These are phyloP conservation scores for Drosophila parvula DNA, from an alignment of 1,140 invertebrate species.

Conservation along the genomic window DNA sequence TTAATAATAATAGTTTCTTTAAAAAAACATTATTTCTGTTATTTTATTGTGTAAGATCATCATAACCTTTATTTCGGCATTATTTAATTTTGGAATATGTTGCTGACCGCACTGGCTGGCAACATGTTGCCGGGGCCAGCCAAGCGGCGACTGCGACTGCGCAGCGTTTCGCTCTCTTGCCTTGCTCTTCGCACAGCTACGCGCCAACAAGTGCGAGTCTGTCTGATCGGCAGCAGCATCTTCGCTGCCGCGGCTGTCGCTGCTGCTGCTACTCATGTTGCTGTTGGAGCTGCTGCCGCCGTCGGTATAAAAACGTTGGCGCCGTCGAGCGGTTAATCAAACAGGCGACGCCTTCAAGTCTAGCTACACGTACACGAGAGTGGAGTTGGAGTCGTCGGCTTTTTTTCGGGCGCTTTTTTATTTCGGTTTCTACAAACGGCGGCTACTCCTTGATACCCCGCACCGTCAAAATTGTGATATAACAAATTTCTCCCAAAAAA, in stretches of 20 bases:
- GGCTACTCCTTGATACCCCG: conserved; percentile 27
- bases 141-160: conserved; percentile 24
- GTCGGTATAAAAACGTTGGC: conserved; percentile 76
- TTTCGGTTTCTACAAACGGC: conserved; percentile 64
- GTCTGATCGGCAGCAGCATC: conserved; percentile 22
- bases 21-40: too few relatives aligned
- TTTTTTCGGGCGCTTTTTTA: conserved; percentile 63
- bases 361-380: conserved; percentile 83
- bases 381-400: conserved; percentile 82
- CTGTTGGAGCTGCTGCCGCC: conserved; percentile 8
- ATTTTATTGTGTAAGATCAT: not conserved
- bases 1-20: not conserved
- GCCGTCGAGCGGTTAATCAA: conserved; percentile 69
- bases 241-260: conserved; percentile 13
- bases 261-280: conserved; percentile 7
- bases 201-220: conserved; percentile 4
- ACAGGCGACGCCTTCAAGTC: conserved; percentile 84
- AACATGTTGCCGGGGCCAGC: conserved; percentile 39
- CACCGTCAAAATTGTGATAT: conserved; percentile 56
- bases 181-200: conserved; percentile 19
- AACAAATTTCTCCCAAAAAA: conserved; percentile 19
- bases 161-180: conserved; percentile 31
- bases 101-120: conserved; percentile 1
- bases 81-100: not conserved
- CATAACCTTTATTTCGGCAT: not conserved